Evolutionary conservation across 2,797 vertebrate genomes (phyloP).

Genomic region (Catostomus latipinnis): DNA sequence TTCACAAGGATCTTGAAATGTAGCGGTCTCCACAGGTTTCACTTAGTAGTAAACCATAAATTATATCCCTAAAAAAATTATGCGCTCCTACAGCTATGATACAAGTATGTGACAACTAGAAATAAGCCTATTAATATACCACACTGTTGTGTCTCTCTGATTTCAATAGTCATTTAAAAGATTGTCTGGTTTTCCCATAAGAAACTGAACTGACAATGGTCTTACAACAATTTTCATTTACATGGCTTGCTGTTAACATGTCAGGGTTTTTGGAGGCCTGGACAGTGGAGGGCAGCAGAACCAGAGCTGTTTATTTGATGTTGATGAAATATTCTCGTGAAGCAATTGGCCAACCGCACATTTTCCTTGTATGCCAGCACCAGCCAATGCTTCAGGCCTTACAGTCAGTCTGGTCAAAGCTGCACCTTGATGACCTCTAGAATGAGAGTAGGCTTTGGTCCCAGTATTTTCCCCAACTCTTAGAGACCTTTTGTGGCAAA

Average conservation of each 20-base stretch:
- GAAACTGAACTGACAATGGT: slow-evolving; percentile 47
- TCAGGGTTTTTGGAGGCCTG: slow-evolving; percentile 43
- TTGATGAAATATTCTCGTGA: slow-evolving; percentile 35
- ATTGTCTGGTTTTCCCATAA: slow-evolving; percentile 72
- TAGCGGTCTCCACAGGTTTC: too few species aligned
- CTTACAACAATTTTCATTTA: slow-evolving; percentile 48
- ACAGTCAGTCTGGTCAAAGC: neutral
- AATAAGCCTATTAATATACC: slow-evolving; percentile 39
- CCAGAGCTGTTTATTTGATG: slow-evolving; percentile 65
- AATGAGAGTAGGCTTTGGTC: too few species aligned
- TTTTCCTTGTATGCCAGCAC: slow-evolving; percentile 41
- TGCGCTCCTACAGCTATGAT: too few species aligned
- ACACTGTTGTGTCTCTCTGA: slow-evolving; percentile 61
- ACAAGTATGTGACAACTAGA: too few species aligned
- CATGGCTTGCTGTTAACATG: slow-evolving; percentile 54
- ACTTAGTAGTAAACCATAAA: too few species aligned
- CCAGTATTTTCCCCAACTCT: too few species aligned
- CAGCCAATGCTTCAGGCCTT: slow-evolving; percentile 30
- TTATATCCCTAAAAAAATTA: too few species aligned
- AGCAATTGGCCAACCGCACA: slow-evolving; percentile 38
- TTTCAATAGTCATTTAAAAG: slow-evolving; percentile 75
- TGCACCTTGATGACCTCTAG: neutral
- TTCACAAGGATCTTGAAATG: too few species aligned
- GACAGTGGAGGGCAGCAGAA: slow-evolving; percentile 41
- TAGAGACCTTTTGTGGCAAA: too few species aligned